Evolutionary conservation across 2,888 invertebrate genomes (phyloP), one percentile per base, ranked within the genome.

Genomic region (Operophtera brumata): DNA sequence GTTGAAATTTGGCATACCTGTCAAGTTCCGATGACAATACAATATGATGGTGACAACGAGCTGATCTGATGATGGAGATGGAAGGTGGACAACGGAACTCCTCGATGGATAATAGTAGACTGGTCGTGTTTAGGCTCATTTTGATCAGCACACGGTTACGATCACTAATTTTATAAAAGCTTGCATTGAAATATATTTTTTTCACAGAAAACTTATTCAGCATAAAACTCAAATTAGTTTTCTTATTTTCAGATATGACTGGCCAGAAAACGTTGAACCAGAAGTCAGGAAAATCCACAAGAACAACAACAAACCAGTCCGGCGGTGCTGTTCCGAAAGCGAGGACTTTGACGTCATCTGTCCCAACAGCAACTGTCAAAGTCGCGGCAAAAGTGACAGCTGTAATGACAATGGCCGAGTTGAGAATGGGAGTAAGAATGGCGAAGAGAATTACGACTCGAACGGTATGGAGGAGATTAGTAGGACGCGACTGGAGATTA

Each of bases 401-500:
- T 37, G 36, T 42, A 14, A 56, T 44, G 10, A 13, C 56, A 30
- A 66, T 64, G 71, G 65, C 46, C 66, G 54, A 36, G 67, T 67
- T 67, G 66, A 75, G 44, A 72, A 71, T 57, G 59, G 60, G 30
- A 49, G 59, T 9, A 41, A 43, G 39, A 50, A 59, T 47, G 60
- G 59, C 34, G 57, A 55, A 6, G 54, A 65, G 20, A 79, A 87
- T 20, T 30, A 30, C 9, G 2, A 6, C 8, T 76, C 80, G 0
- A 80, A 84, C 32, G 90, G 91, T 58, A 92, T 98, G 88, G 83
- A 90, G 34, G 93, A 95, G 74, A 92, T 92, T 10, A 93, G 93
- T 0, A 91, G 94, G 59, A 93, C 91, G 1, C 85, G 86, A n/a
- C 86, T 97, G 64, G 88, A 92, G 28, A 75, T 93, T 0, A 94